A percentile compares a stretch with the other conserved stretches of the same genome.
Evolutionary conservation across 2,888 invertebrate species (phyloP).

Genomic region (Hanleya hanleyi): DNA sequence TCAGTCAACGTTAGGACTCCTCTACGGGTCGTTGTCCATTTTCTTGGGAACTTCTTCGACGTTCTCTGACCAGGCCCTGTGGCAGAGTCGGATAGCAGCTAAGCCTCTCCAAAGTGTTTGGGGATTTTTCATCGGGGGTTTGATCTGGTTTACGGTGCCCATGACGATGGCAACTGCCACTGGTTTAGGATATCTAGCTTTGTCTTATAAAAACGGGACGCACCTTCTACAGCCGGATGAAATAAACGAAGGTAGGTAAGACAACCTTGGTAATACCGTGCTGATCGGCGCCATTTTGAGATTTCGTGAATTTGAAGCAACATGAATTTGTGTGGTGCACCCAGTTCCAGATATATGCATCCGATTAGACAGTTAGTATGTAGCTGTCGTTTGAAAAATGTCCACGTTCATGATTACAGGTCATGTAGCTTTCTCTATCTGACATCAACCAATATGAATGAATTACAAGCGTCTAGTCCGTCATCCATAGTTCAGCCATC

Average conservation of each 20-base stretch:
- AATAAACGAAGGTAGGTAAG: conserved; percentile 2
- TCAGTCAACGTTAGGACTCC: conserved; percentile 51
- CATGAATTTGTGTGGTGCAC: too few species aligned
- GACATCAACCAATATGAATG: too few species aligned
- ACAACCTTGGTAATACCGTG: too few species aligned
- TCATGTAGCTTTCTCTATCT: too few species aligned
- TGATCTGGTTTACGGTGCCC: not conserved
- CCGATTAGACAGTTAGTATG: too few species aligned
- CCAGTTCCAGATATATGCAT: too few species aligned
- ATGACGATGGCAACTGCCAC: not conserved
- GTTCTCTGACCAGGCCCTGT: conserved; percentile 50
- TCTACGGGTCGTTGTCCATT: conserved; percentile 55
- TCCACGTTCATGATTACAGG: too few species aligned
- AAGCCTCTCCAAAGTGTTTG: not conserved
- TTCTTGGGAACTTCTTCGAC: conserved; percentile 55
- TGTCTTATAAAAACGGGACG: not conserved
- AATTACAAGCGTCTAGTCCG: too few species aligned
- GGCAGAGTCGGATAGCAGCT: conserved; percentile 1
- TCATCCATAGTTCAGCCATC: too few species aligned
- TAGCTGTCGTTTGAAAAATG: too few species aligned
- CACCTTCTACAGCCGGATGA: not conserved
- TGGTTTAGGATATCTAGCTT: not conserved
- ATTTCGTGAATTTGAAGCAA: too few species aligned
- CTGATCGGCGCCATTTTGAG: too few species aligned
- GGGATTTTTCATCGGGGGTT: not conserved